These are phyloP conservation scores for Aethes cnicana DNA, from an alignment of 2,888 invertebrate species.

Conservation along the genomic window DNA sequence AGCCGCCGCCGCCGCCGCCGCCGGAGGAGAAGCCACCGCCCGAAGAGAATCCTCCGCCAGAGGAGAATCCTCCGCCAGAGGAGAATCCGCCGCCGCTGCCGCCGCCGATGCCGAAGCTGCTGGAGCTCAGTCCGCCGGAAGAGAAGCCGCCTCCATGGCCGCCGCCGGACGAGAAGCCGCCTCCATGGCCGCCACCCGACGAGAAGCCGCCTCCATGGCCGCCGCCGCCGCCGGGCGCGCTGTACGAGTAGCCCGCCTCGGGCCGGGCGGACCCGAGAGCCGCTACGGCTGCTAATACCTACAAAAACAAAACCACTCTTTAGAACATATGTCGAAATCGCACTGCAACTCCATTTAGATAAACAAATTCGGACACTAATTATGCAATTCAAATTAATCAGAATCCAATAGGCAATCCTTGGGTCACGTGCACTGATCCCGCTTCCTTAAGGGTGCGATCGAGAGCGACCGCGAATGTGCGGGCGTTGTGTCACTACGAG, in stretches of 20 bases:
- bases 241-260: constrained; percentile 84
- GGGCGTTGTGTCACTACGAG: constrained; percentile 61
- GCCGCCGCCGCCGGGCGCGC: constrained; percentile 71
- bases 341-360: constrained; percentile 21
- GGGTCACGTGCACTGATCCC: constrained; percentile 11
- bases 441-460: too few species aligned
- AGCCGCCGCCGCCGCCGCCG: constrained; percentile 53
- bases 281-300: constrained; percentile 81
- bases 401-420: constrained; percentile 11
- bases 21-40: constrained; percentile 56
- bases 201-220: constrained; percentile 42
- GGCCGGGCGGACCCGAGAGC: constrained; percentile 82
- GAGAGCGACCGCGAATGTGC: too few species aligned
- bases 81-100: constrained; percentile 69
- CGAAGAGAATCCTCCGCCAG: constrained; percentile 50
- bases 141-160: constrained; percentile 57
- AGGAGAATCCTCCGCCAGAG: constrained; percentile 48
- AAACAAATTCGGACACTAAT: neutral
- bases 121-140: constrained; percentile 45
- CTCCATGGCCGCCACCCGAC: constrained; percentile 57
- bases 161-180: constrained; percentile 50
- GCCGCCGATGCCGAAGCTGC: constrained; percentile 52
- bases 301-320: constrained; percentile 48
- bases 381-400: constrained; percentile 1
- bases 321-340: constrained; percentile 8